Percentiles rank a stretch among this genome's conserved stretches.
phyloP scores from a whole-genome alignment of 2,113 vertebrate species.

The Zapus hudsonius region DNA sequence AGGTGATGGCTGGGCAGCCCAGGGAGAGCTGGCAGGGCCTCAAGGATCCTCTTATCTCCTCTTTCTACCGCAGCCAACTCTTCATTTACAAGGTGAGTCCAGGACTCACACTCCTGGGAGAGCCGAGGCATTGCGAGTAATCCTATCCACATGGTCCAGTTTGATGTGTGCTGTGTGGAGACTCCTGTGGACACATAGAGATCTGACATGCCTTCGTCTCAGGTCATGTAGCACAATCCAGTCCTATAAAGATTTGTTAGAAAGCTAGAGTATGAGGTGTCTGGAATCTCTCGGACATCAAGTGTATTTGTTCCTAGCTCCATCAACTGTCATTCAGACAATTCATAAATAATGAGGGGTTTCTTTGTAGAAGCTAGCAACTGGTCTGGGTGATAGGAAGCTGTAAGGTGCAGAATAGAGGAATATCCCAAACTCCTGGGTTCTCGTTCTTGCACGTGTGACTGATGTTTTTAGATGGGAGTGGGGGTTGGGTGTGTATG shows the following conservation, averaged over 20 bases:
- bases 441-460: neutral
- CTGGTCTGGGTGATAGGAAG: neutral
- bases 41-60: slow-evolving; percentile 57
- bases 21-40: slow-evolving; percentile 47
- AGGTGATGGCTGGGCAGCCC: neutral
- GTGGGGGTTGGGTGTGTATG: neutral
- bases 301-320: neutral
- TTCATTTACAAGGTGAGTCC: slow-evolving; percentile 44
- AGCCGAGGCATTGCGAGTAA: neutral
- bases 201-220: neutral
- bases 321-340: neutral
- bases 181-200: neutral
- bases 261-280: neutral
- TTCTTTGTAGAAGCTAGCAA: neutral
- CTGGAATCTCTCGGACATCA: neutral
- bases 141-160: neutral
- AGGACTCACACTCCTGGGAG: neutral
- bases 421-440: neutral
- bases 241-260: neutral
- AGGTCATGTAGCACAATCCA: neutral
- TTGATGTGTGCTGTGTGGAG: neutral
- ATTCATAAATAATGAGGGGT: neutral
- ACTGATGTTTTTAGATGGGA: neutral
- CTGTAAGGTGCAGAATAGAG: neutral
- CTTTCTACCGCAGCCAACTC: slow-evolving; percentile 54